A percentile compares a stretch with the other conserved stretches of the same genome.
Evolutionary conservation across 2,888 invertebrate genomes (phyloP).

Genomic region (Atrina japonica): DNA sequence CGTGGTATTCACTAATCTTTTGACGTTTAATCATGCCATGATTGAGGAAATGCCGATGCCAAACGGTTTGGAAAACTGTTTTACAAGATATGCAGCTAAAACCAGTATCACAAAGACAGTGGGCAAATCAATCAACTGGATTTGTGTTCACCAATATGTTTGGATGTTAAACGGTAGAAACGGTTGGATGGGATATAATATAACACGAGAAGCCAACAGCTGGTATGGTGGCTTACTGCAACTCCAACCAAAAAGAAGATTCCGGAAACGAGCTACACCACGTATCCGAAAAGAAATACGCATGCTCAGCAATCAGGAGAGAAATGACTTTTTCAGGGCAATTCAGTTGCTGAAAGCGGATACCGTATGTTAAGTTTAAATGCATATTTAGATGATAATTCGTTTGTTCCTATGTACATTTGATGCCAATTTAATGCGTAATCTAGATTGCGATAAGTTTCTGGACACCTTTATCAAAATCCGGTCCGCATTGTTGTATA

Average conservation of each 20-base stretch:
- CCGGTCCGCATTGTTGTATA: no score
- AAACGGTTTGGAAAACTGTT: conserved; percentile 58
- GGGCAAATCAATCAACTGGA: conserved; percentile 58
- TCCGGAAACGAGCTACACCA: not conserved
- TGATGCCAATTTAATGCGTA: no score
- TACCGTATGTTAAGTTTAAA: conserved; percentile 44
- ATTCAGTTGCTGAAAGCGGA: conserved; percentile 57
- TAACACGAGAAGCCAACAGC: conserved; percentile 46
- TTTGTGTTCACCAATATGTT: conserved; percentile 56
- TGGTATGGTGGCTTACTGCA: conserved; percentile 30
- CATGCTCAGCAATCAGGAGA: conserved; percentile 48
- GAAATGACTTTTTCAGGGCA: conserved; percentile 51
- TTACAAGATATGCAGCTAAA: conserved; percentile 52
- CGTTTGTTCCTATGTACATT: no score
- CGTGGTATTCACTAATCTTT: no score
- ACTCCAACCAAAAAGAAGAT: not conserved
- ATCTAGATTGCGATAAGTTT: no score
- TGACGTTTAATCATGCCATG: conserved; percentile 12
- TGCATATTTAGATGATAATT: not conserved
- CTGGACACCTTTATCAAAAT: no score
- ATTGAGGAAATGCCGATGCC: conserved; percentile 62
- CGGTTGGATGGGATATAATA: conserved; percentile 52
- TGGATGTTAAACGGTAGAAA: conserved; percentile 55
- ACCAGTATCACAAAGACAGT: conserved; percentile 57
- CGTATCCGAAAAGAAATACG: conserved; percentile 56